Evolutionary conservation across 2,113 vertebrate genomes (phyloP), one percentile per base, ranked within the genome.

Genomic region (Gobius niger): DNA sequence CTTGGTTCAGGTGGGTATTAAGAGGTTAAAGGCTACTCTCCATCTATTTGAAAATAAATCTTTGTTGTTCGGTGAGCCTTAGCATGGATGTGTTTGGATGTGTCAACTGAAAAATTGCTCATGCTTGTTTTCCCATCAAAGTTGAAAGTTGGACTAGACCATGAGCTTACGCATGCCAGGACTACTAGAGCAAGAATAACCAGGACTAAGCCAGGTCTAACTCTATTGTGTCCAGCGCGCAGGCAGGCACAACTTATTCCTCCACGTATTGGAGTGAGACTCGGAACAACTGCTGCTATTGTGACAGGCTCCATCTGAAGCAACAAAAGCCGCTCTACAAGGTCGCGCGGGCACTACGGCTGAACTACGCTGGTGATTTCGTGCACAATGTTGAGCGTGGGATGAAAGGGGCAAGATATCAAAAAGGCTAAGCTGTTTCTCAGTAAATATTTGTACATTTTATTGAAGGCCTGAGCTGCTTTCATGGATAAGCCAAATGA

Each of bases 271-370:
- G 24, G 53, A 11, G 16, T 10, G 7, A 12, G 53, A 13, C 19
- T 56, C 19, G 24, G 81, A 62, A 79, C 72, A 71, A 64, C 57
- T 65, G 69, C 49, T 53, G 65, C 54, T 62, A 59, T 57, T 53
- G 52, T 73, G 72, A 75, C 73, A 57, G 53, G 57, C 44, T 76
- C 41, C 75, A 73, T 78, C 83, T 82, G 65, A 53, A 59, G 54
- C 60, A 51, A 51, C 70, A 70, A 12, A 66, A 50, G 77, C 54
- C 67, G 44, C 81, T 80, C 73, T 41, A 67, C 73, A 77, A 82
- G 81, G 76, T 81, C 76, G 68, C 16, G 61, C n/a, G 46, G 69
- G 68, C 15, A 0, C 44, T 14, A n/a, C 66, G 63, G 62, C 50
- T 2, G 46, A 44, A 63, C 44, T 56, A 63, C 24, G 51, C 6